Evolutionary conservation across 2,113 vertebrate species (phyloP), one percentile per base, ranked within the genome.

Genomic region (Tetrax tetrax): DNA sequence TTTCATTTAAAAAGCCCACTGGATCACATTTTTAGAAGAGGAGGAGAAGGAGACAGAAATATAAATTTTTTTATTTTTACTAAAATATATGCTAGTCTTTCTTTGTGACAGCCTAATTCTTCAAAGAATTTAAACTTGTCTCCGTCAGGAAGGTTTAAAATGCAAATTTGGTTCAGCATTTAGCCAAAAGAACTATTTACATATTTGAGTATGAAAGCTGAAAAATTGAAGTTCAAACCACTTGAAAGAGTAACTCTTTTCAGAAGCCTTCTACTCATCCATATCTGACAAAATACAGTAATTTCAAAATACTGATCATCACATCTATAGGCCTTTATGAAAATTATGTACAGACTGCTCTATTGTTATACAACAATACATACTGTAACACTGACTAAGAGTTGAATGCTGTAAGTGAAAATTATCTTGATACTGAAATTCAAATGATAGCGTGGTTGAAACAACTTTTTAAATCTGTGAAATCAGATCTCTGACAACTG

Each of bases 111-210:
- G 45, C 17, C 35, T 43, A 60, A 87, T 84, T 87, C 72, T 94
- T 94, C 81, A 93, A 87, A 95, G 47, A 79, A 37, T 81, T 86
- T 48, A 89, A 83, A 69, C n/a, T 29, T 50, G 10, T 64, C 82
- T 90, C 54, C 86, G 83, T 71, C 50, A 78, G 72, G 37, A 96
- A 60, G 35, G 5, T 76, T 87, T 78, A 86, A 69, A 66, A 95
- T 95, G 69, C 50, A 82, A 89, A 90, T 90, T 38, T 90, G 48
- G 64, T 93, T 97, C 79, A 88, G 29, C 50, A 91, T 96, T 93
- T 95, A 74, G 45, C 72, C 59, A 81, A 54, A 50, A 84, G 78
- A 94, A 88, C 28, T 17, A 57, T 64, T 82, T 82, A 87, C 47
- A 43, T 77, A 95, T 95, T 87, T 88, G 81, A 95, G 87, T 53